A percentile compares a stretch with the other conserved stretches of the same genome.
phyloP scores from a whole-genome alignment of 2,113 vertebrate species.

The Perccottus glenii region DNA sequence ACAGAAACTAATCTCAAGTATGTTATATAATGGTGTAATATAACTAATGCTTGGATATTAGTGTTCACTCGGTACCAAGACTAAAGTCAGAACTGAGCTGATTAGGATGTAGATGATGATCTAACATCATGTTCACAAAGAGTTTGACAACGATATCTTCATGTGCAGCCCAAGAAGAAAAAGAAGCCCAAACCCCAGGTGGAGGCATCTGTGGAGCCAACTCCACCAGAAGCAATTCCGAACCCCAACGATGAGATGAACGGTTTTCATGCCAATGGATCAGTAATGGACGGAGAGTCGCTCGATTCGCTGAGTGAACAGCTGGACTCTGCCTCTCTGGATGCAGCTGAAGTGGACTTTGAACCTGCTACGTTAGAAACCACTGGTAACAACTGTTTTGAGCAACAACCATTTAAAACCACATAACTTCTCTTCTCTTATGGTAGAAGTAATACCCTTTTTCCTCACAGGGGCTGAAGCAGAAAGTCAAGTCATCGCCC shows the following conservation, averaged over 20 bases:
- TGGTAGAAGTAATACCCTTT: constrained; percentile 1
- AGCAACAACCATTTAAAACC: too few relatives aligned
- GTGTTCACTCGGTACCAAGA: too few relatives aligned
- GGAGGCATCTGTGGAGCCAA: constrained; percentile 68
- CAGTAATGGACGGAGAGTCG: constrained; percentile 85
- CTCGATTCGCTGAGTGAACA: constrained; percentile 93
- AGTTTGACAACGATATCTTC: constrained; percentile 21
- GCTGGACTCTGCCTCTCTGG: constrained; percentile 88
- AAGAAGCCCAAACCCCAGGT: constrained; percentile 92
- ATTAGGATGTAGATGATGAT: constrained; percentile 1
- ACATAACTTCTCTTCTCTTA: not conserved
- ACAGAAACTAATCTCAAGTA: too few relatives aligned
- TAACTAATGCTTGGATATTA: not conserved
- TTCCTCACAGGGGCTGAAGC: constrained; percentile 75
- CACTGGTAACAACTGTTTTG: constrained; percentile 74
- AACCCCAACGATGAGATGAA: constrained; percentile 84
- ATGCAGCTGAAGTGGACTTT: constrained; percentile 86
- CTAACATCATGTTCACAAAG: not conserved
- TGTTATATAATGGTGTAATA: too few relatives aligned
- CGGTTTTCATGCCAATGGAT: constrained; percentile 90
- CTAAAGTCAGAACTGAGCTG: not conserved
- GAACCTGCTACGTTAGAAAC: constrained; percentile 76
- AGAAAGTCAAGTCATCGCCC: constrained; percentile 74
- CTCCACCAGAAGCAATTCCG: constrained; percentile 52
- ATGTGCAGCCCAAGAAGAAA: constrained; percentile 88